Evolutionary conservation across 2,797 vertebrate genomes (phyloP).

Genomic region (Mus spretus): DNA sequence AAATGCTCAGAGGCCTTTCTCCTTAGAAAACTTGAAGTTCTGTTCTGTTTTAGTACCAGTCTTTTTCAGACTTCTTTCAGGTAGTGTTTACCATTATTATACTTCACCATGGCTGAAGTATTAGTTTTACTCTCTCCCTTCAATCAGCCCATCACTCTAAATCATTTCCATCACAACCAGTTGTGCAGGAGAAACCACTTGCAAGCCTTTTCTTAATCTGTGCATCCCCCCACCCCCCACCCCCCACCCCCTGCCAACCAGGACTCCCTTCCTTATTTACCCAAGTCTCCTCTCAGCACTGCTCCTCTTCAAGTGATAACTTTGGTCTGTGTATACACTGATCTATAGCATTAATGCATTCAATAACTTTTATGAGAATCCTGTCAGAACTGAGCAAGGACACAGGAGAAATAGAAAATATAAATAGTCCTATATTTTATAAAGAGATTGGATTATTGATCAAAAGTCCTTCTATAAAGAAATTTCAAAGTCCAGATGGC

Average conservation of each 20-base stretch:
- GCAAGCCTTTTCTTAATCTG: slow-evolving; percentile 10
- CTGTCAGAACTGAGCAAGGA: not conserved
- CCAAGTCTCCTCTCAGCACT: slow-evolving; percentile 46
- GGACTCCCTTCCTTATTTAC: not conserved
- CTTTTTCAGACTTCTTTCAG: slow-evolving; percentile 46
- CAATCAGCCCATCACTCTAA: slow-evolving; percentile 9
- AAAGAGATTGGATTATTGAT: slow-evolving; percentile 70
- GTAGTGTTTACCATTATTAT: not conserved
- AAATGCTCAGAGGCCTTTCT: slow-evolving; percentile 47
- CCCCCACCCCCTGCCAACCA: not conserved
- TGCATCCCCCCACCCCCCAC: not conserved
- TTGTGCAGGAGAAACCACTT: not conserved
- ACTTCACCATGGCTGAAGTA: not conserved
- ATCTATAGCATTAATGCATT: not conserved
- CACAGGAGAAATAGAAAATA: slow-evolving; percentile 60
- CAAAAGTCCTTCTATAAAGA: slow-evolving; percentile 59
- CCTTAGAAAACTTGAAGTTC: slow-evolving; percentile 28
- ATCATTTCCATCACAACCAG: slow-evolving; percentile 38
- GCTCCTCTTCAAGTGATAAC: not conserved
- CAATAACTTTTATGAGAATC: slow-evolving; percentile 30
- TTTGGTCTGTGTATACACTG: slow-evolving; percentile 14
- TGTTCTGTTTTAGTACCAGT: not conserved
- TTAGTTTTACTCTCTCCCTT: not conserved
- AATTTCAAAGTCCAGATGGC: slow-evolving; percentile 55
- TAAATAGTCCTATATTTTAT: slow-evolving; percentile 41